phyloP scores from a whole-genome alignment of 2,113 vertebrate genomes.

The Pseudorasbora parva region DNA sequence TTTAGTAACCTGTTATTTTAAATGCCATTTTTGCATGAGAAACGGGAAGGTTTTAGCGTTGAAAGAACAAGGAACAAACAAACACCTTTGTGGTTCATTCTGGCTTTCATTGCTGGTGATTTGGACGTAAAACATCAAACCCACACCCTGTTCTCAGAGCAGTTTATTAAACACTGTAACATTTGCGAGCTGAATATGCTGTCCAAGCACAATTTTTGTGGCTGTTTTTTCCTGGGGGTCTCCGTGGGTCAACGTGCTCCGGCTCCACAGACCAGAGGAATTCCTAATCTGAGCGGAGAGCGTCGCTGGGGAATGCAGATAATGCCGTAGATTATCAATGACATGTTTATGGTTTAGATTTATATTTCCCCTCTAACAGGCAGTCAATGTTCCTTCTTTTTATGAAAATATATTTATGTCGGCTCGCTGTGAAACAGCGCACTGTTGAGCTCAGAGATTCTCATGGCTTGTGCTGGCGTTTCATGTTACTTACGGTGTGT shows the following conservation, averaged over 20 bases:
- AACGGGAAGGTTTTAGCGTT: background rate
- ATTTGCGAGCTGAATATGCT: background rate
- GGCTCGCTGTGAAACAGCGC: slow-evolving; percentile 40
- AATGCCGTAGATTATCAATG: slow-evolving; percentile 72
- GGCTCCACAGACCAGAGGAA: slow-evolving; percentile 62
- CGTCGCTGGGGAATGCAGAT: slow-evolving; percentile 68
- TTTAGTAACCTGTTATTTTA: too few relatives aligned
- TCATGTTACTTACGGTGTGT: slow-evolving; percentile 22
- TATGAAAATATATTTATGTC: slow-evolving; percentile 70
- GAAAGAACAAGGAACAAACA: background rate
- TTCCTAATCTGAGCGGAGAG: slow-evolving; percentile 70
- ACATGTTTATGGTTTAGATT: slow-evolving; percentile 77
- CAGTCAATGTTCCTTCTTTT: slow-evolving; percentile 66
- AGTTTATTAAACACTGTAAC: background rate
- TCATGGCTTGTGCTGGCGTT: slow-evolving; percentile 22
- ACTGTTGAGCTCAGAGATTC: slow-evolving; percentile 24
- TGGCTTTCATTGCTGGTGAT: background rate
- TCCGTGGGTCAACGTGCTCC: slow-evolving; percentile 51
- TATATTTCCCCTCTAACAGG: slow-evolving; percentile 68
- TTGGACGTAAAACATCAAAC: background rate
- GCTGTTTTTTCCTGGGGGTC: slow-evolving; percentile 37
- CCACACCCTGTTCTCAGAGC: background rate
- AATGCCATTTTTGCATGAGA: background rate
- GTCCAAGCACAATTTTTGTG: background rate
- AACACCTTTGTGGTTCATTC: background rate